These are phyloP conservation scores for Osmoderma eremita DNA, from an alignment of 2,888 invertebrate species.

Conservation along the genomic window DNA sequence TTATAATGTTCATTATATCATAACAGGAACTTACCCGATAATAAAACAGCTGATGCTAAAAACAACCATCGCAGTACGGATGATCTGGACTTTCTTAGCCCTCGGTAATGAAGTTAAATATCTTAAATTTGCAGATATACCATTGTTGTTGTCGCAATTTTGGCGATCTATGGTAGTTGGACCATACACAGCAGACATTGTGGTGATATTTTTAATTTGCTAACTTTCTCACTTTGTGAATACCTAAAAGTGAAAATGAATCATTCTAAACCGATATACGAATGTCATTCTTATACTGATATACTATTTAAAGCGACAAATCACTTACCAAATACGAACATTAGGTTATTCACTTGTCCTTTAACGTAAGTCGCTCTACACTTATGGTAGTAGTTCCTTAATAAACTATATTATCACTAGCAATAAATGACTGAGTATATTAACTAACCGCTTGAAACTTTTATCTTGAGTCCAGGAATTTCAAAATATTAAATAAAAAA, in stretches of 20 bases:
- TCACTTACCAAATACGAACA: conserved; percentile 41
- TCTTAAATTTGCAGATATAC: conserved; percentile 38
- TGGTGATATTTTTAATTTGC: conserved; percentile 1
- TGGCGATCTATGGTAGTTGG: conserved; percentile 43
- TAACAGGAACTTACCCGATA: conserved; percentile 40
- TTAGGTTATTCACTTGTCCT: conserved; percentile 28
- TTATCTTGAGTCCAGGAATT: too few species aligned
- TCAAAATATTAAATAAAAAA: too few species aligned
- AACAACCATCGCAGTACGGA: conserved; percentile 35
- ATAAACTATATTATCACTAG: not conserved
- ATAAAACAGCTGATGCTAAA: conserved; percentile 36
- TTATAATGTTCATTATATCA: not conserved
- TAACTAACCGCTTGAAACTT: too few species aligned
- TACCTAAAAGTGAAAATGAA: conserved; percentile 33
- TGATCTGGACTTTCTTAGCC: conserved; percentile 36
- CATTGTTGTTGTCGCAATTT: conserved; percentile 40
- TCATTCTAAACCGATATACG: conserved; percentile 15
- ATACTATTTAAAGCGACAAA: conserved; percentile 7
- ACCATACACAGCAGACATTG: conserved; percentile 43
- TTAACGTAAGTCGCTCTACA: not conserved
- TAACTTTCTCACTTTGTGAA: conserved; percentile 1
- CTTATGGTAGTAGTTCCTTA: conserved; percentile 1
- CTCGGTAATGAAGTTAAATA: conserved; percentile 40
- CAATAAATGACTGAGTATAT: too few species aligned
- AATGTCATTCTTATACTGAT: not conserved